A percentile compares a stretch with the other conserved stretches of the same genome.
Conservation (phyloP, 2,888 invertebrate species). For the Smittia sp. region DNA sequence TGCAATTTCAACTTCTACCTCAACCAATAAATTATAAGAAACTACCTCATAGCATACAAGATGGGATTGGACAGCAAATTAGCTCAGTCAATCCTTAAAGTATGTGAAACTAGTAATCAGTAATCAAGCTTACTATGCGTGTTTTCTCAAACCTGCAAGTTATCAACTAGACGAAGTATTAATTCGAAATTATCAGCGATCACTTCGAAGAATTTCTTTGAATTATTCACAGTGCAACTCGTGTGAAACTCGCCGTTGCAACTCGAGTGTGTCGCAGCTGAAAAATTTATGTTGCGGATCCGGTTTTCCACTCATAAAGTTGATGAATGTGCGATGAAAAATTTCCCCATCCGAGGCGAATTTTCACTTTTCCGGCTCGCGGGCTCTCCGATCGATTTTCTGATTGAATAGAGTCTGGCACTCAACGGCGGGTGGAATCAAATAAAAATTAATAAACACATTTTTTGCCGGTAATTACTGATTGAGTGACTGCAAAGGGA, state of each 20-base stretch:
- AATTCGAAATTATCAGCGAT: too few relatives aligned
- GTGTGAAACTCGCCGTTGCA: not conserved
- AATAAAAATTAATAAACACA: conserved; percentile 36
- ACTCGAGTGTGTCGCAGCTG: not conserved
- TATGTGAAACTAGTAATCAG: too few relatives aligned
- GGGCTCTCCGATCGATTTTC: not conserved
- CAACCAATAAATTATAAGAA: too few relatives aligned
- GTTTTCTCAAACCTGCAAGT: too few relatives aligned
- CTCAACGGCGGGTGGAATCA: not conserved
- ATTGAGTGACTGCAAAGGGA: conserved; percentile 7
- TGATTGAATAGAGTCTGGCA: conserved; percentile 14
- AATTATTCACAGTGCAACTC: too few relatives aligned
- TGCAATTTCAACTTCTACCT: too few relatives aligned
- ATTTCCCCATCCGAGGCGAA: not conserved
- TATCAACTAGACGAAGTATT: too few relatives aligned
- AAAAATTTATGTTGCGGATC: conserved; percentile 27
- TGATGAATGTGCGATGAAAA: conserved; percentile 5
- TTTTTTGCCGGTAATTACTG: conserved; percentile 5
- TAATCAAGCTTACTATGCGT: too few relatives aligned
- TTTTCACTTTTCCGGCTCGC: conserved; percentile 10
- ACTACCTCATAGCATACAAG: too few relatives aligned
- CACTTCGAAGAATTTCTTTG: too few relatives aligned
- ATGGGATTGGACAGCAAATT: too few relatives aligned
- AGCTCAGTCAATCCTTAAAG: too few relatives aligned
- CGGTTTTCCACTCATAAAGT: conserved; percentile 22